These are phyloP conservation scores for Porphyrio hochstetteri DNA, from an alignment of 2,113 vertebrate species.

Conservation along the genomic window DNA sequence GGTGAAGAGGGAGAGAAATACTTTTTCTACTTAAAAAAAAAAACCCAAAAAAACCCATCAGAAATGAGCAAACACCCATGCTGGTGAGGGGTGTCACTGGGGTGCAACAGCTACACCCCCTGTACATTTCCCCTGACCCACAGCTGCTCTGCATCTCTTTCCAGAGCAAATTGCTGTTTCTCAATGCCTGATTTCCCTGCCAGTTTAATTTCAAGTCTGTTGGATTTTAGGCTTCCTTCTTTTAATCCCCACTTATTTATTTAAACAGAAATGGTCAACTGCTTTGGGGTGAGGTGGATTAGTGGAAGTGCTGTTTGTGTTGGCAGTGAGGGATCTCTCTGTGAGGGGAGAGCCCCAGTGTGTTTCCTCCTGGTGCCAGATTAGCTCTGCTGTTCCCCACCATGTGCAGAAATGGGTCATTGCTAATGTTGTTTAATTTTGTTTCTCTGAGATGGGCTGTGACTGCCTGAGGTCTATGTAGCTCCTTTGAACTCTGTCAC, in stretches of 20 bases:
- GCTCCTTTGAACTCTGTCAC: accelerated
- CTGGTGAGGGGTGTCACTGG: neutral
- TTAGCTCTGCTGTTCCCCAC: neutral
- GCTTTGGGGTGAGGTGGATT: neutral
- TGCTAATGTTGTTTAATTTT: constrained; percentile 15
- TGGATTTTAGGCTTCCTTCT: constrained; percentile 10
- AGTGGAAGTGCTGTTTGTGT: neutral
- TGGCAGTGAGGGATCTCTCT: neutral
- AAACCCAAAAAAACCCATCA: too few relatives aligned
- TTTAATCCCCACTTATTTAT: constrained; percentile 49
- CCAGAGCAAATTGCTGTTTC: neutral
- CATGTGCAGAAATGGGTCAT: neutral
- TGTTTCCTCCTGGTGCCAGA: neutral
- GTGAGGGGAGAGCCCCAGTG: neutral
- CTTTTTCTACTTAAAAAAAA: neutral
- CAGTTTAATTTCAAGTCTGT: constrained; percentile 22
- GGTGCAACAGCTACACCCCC: neutral
- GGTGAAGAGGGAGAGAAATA: neutral
- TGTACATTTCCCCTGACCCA: accelerated
- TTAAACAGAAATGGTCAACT: constrained; percentile 7
- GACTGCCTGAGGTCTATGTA: neutral
- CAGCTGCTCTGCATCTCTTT: neutral
- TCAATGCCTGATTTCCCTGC: neutral
- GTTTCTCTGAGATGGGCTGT: neutral
- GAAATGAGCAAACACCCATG: accelerated